Evolutionary conservation across 2,113 vertebrate genomes (phyloP).

Genomic region (Donacobius atricapilla): DNA sequence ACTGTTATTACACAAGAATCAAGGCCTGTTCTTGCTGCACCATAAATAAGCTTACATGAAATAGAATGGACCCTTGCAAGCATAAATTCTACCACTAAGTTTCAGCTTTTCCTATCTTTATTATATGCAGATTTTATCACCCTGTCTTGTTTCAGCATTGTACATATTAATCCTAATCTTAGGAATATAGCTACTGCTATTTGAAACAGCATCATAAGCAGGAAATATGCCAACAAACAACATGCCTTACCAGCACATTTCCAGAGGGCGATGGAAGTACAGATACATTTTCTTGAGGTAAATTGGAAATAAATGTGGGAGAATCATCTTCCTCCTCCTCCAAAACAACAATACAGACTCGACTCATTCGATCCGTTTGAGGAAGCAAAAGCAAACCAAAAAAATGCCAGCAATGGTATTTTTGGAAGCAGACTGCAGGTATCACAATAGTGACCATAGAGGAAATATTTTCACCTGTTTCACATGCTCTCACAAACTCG

Average conservation of each 20-base stretch:
- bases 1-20: neutral
- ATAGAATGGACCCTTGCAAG: neutral
- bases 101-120: neutral
- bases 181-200: neutral
- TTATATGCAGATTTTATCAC: neutral
- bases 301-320: slow-evolving; percentile 77
- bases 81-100: neutral
- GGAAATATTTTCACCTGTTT: slow-evolving; percentile 61
- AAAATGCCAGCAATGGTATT: slow-evolving; percentile 34
- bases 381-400: slow-evolving; percentile 47
- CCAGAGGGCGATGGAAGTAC: slow-evolving; percentile 62
- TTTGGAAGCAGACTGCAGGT: slow-evolving; percentile 48
- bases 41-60: neutral
- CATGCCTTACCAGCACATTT: slow-evolving; percentile 81
- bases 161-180: neutral
- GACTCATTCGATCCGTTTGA: slow-evolving; percentile 89
- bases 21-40: neutral
- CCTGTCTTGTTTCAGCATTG: neutral
- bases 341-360: slow-evolving; percentile 93
- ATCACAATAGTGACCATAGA: neutral
- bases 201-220: neutral
- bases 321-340: slow-evolving; percentile 91
- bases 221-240: slow-evolving; percentile 43
- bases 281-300: slow-evolving; percentile 75
- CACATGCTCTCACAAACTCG: slow-evolving; percentile 54